Base-by-base conservation (phyloP, 2,113 vertebrate species). In the Jaculus jaculus region DNA sequence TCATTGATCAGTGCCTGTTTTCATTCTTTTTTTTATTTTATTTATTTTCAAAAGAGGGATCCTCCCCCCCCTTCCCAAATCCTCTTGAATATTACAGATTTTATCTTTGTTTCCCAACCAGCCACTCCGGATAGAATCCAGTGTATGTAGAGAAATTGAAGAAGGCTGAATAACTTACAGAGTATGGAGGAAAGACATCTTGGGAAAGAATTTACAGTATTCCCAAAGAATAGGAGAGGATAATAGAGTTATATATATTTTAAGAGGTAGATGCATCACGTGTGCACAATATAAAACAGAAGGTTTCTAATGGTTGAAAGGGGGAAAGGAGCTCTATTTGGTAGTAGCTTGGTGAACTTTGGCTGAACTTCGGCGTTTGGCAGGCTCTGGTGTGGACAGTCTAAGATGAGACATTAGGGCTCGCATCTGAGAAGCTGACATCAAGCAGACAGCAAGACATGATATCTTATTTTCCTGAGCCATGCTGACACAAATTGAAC, bases 381-480 rank as follows among this genome's bases (percentile, higher is more conserved):
- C 98, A 98, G 98, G 97, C 98, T 98, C 96, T 97, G 97, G 98
- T 97, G 98, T 97, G 98, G 98, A 98, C 98, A 98, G 98, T 97
- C 98, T 97, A 97, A 97, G 98, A 99, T 98, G 99, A 99, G 98
- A 98, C 99, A 98, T 99, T 98, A 97, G 98, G 98, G 98, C 98
- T 98, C 98, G 96, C 98, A 99, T 99, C 98, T 96, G 98, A 99
- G 98, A 98, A 98, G 98, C 97, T 99, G 99, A 99, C 99, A 99
- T 99, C 98, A 98, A 99, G 98, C 99, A 98, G 98, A 99, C 99
- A 99, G 99, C 98, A 99, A 98, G 99, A 99, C 98, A 98, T 99
- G 99, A 99, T 99, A 99, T 99, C 99, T 99, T 99, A 99, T 99
- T 99, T 99, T 99, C 98, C 98, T 98, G 98, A 99, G 99, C 98